phyloP scores from a whole-genome alignment of 2,888 invertebrate genomes.

The Lordiphosa andalusiaca region DNA sequence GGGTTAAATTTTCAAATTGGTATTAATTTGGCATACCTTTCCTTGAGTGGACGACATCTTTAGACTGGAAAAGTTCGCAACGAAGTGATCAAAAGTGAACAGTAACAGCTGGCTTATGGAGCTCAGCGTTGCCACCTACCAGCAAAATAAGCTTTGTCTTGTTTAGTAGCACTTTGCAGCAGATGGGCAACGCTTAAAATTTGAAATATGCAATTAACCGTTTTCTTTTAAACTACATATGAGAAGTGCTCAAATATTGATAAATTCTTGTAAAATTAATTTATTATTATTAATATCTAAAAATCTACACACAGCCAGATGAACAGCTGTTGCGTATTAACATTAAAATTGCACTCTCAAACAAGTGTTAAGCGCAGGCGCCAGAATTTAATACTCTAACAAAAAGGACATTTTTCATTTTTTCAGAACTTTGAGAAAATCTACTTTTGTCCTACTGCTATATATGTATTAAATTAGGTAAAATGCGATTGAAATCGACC shows the following conservation, averaged over 20 bases:
- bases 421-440: too few species aligned
- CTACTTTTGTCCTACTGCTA: too few species aligned
- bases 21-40: conserved; percentile 49
- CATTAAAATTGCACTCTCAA: conserved; percentile 37
- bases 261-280: neutral
- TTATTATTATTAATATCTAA: too few species aligned
- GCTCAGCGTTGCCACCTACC: conserved; percentile 1
- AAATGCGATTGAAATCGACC: too few species aligned
- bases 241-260: neutral
- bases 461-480: too few species aligned
- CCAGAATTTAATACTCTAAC: conserved; percentile 11
- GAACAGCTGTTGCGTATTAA: conserved; percentile 26
- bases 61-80: conserved; percentile 25
- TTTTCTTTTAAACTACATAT: neutral
- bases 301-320: neutral
- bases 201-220: neutral
- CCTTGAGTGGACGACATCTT: conserved; percentile 68
- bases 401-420: too few species aligned
- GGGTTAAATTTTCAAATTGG: conserved; percentile 6
- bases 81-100: conserved; percentile 5
- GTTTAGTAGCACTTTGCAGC: neutral
- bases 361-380: conserved; percentile 47
- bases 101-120: neutral
- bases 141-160: neutral
- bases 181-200: conserved; percentile 8